A percentile compares a stretch with the other conserved stretches of the same genome.
These are phyloP conservation scores for Oxytorus armatus DNA, from an alignment of 2,888 invertebrate genomes.

Conservation along the genomic window DNA sequence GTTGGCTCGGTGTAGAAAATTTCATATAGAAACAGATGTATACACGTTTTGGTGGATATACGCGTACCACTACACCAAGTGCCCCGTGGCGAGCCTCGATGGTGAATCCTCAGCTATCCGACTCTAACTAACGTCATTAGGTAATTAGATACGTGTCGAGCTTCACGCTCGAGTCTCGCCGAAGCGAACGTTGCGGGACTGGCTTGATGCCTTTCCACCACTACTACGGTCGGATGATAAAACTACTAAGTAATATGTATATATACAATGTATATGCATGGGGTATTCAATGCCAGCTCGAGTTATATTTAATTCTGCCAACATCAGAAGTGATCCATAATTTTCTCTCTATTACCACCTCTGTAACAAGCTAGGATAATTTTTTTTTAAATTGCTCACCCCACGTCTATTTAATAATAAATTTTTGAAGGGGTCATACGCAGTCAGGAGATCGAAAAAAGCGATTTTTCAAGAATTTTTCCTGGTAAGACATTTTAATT, in stretches of 20 bases:
- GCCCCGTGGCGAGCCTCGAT: constrained; percentile 60
- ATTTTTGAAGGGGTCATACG: no score
- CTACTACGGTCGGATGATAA: constrained; percentile 29
- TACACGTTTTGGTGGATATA: constrained; percentile 27
- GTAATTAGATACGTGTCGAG: constrained; percentile 76
- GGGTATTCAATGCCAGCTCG: neutral
- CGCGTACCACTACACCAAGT: constrained; percentile 36
- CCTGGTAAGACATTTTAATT: no score
- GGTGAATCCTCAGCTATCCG: constrained; percentile 73
- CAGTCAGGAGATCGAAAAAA: no score
- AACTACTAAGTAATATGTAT: constrained; percentile 29
- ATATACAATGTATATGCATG: neutral
- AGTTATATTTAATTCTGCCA: neutral
- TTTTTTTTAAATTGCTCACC: no score
- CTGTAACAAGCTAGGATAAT: neutral
- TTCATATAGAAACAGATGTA: neutral
- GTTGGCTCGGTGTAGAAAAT: neutral
- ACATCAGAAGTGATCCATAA: neutral
- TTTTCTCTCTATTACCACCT: neutral
- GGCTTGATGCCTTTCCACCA: constrained; percentile 47
- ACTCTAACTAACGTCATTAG: constrained; percentile 77
- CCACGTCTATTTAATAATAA: no score
- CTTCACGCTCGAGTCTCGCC: constrained; percentile 66
- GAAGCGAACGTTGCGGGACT: constrained; percentile 61
- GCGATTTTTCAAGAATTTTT: no score